These are phyloP conservation scores for Hylaea fasciaria DNA, from an alignment of 2,888 invertebrate species.

Conservation along the genomic window DNA sequence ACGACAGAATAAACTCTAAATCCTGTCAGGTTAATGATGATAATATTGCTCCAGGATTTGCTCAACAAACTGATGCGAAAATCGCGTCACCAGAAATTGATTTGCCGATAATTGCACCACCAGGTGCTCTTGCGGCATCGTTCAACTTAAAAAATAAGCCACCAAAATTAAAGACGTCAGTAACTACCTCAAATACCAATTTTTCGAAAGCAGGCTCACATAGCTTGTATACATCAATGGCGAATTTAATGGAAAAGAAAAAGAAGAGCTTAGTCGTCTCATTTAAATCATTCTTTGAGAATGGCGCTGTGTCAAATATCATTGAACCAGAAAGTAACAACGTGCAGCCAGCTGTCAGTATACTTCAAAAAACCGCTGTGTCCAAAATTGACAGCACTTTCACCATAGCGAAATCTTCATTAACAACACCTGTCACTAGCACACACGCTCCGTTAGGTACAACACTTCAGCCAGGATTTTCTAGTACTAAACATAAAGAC, in stretches of 20 bases:
- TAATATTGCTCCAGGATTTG: not conserved
- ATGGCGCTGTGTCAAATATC: not conserved
- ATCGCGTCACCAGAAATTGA: not conserved
- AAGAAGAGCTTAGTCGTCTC: slow-evolving; percentile 16
- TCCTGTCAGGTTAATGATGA: not conserved
- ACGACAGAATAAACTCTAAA: slow-evolving; percentile 26
- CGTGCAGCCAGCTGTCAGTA: not conserved
- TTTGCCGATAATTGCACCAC: no score
- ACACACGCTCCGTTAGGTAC: slow-evolving; percentile 10
- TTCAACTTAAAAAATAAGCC: no score
- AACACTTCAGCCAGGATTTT: not conserved
- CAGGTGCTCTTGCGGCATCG: no score
- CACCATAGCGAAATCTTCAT: slow-evolving; percentile 6
- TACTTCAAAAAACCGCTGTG: not conserved
- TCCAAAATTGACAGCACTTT: slow-evolving; percentile 14
- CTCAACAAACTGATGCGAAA: not conserved
- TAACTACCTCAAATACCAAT: no score
- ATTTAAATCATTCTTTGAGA: slow-evolving; percentile 19
- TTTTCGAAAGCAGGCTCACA: not conserved
- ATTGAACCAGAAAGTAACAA: not conserved
- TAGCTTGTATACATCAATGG: slow-evolving; percentile 4
- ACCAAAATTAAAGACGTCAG: no score
- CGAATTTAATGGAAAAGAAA: slow-evolving; percentile 25
- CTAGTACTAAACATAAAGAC: no score
- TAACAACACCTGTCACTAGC: not conserved